Base-by-base conservation (phyloP, 1,140 invertebrate species). In the Arion vulgaris region DNA sequence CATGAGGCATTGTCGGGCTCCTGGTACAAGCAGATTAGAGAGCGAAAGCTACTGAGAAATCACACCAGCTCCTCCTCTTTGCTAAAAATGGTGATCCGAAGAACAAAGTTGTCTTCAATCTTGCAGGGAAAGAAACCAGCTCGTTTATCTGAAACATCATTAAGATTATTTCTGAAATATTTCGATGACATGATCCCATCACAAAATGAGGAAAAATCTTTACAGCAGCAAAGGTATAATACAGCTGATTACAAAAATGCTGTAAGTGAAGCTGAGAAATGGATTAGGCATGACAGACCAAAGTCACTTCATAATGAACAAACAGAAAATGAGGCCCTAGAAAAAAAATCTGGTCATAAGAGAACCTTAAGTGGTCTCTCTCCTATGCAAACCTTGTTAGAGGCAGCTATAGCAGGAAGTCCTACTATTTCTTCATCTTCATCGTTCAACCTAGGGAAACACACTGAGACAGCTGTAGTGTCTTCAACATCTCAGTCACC, bases 361-460 rank as follows among this genome's bases (percentile, higher is more conserved):
- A 57, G 78, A 38, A 41, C 38, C n/a, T 71, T 66, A 36, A 71
- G 66, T 71, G 78, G 78, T 7, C 68, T 45, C 1, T 69, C 78
- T 36, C 9, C 57, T 66, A 41, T 79, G 76, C 53, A 79, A 49
- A 72, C 78, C 26, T 71, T 80, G 17, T 41, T 80, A 36, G 78
- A 80, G 53, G 78, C 78, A 71, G 66, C 66, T 23, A 32, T 80
- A 32, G 66, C 78, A 17, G 53, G 41, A 11, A 75, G 32, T 13
- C 28, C 73, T 11, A n/a, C 38, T 13, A 41, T 41, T 72, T 72
- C 71, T 32, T 66, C 71, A 39, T 41, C 71, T 72, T 45, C 32
- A 17, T 75, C 45, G 1, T n/a, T 28, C 17, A 28, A 1, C 49
- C 13, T 51, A 34, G 39, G 62, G n/a, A 28, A 66, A 32, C 11